Conservation (phyloP, 2,888 invertebrate species). For the Agriopis aurantiaria region DNA sequence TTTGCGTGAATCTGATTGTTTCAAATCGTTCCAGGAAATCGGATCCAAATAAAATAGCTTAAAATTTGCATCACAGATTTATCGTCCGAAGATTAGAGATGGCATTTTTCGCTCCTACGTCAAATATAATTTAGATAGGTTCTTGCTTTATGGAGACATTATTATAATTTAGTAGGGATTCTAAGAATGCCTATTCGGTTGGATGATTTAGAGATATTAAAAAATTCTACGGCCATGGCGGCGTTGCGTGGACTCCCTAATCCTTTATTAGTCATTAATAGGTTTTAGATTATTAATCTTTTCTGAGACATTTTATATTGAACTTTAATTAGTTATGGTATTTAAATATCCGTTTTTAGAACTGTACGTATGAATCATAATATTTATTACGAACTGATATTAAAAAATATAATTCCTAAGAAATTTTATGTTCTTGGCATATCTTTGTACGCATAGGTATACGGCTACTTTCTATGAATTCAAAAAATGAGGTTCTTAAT, state of each 20-base stretch:
- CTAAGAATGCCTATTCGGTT: slow-evolving; percentile 66
- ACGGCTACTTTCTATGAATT: no score
- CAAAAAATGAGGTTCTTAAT: no score
- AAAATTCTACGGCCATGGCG: slow-evolving; percentile 59
- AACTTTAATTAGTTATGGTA: slow-evolving; percentile 50
- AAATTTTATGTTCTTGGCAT: background rate
- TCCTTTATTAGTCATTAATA: slow-evolving; percentile 77
- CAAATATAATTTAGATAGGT: slow-evolving; percentile 76
- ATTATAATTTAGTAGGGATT: slow-evolving; percentile 68
- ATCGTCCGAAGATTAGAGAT: slow-evolving; percentile 64
- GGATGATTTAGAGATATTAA: slow-evolving; percentile 75
- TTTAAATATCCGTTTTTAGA: slow-evolving; percentile 41
- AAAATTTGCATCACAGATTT: slow-evolving; percentile 79
- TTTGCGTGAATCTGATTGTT: slow-evolving; percentile 68
- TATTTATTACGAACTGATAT: slow-evolving; percentile 3
- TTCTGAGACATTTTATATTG: slow-evolving; percentile 53
- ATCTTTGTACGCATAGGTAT: no score
- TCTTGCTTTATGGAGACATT: slow-evolving; percentile 71
- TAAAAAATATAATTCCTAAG: background rate
- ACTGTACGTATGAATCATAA: slow-evolving; percentile 29
- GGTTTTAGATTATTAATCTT: slow-evolving; percentile 71
- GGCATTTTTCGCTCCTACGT: slow-evolving; percentile 70
- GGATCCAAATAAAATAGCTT: slow-evolving; percentile 58
- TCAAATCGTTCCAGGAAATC: slow-evolving; percentile 66
- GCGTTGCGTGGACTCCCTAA: slow-evolving; percentile 59